A percentile compares a stretch with the other conserved stretches of the same genome.
These are phyloP conservation scores for Cydia splendana DNA, from an alignment of 1,140 invertebrate genomes.

Conservation along the genomic window DNA sequence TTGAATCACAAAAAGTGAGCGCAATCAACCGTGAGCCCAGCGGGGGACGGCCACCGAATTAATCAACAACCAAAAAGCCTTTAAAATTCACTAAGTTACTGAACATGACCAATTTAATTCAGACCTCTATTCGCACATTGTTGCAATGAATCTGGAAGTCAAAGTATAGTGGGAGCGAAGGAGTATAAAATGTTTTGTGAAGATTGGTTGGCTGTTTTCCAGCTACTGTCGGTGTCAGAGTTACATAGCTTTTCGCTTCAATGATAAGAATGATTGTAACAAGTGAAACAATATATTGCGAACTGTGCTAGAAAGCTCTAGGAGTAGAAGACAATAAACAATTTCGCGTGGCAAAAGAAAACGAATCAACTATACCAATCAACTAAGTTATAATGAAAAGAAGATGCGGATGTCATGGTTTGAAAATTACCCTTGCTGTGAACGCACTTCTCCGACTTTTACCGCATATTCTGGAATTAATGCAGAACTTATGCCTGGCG, in stretches of 20 bases:
- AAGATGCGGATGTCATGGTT: no score
- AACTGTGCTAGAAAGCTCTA: no score
- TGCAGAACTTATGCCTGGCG: no score
- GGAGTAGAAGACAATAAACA: no score
- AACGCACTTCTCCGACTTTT: no score
- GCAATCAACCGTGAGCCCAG: conserved; percentile 67
- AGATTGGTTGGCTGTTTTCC: not conserved
- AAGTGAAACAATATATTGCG: not conserved
- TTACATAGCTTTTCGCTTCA: not conserved
- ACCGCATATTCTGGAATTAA: no score
- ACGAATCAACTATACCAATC: no score
- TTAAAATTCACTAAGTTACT: conserved; percentile 47
- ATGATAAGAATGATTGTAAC: not conserved
- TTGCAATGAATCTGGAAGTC: not conserved
- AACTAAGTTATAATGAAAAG: no score
- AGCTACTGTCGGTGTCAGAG: not conserved
- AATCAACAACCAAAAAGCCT: conserved; percentile 71
- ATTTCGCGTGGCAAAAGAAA: no score
- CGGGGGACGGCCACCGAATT: conserved; percentile 68
- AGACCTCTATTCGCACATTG: not conserved
- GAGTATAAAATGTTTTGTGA: not conserved
- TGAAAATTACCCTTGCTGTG: no score
- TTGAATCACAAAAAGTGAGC: conserved; percentile 47
- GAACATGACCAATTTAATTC: not conserved
- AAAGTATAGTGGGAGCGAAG: not conserved